Percentiles rank a stretch among this genome's conserved stretches.
Conservation (phyloP, 1,140 invertebrate species). For the Drosophila serrata region DNA sequence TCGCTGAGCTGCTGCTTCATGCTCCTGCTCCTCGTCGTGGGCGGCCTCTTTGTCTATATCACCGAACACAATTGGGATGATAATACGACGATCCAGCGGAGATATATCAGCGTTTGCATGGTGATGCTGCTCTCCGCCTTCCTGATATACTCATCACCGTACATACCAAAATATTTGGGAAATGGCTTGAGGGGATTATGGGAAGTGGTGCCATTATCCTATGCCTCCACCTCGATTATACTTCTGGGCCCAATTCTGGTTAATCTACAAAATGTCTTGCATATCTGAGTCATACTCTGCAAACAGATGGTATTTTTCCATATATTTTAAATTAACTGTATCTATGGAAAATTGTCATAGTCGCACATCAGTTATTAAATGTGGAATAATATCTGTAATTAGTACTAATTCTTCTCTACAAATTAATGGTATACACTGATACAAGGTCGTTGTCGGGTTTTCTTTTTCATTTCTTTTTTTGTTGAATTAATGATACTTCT, state of each 20-base stretch:
- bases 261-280: not conserved
- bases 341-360: not conserved
- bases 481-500: slow-evolving; percentile 1
- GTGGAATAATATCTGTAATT: not conserved
- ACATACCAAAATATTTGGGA: not conserved
- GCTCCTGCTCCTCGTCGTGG: not conserved
- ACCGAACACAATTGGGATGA: not conserved
- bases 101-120: not conserved
- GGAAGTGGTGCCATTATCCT: not conserved
- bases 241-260: not conserved
- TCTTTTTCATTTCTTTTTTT: not conserved
- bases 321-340: slow-evolving; percentile 2
- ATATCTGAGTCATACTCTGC: not conserved
- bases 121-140: not conserved
- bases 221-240: not conserved
- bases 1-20: not conserved
- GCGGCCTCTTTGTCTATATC: not conserved
- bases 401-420: not conserved
- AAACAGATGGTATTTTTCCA: not conserved
- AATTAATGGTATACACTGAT: not conserved
- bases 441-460: slow-evolving; percentile 3
- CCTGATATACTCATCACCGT: not conserved
- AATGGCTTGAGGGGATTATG: not conserved
- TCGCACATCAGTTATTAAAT: not conserved
- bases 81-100: not conserved